A percentile compares a stretch with the other conserved stretches of the same genome.
Conservation (phyloP, 2,113 vertebrate genomes). For the Pygoscelis antarcticus region DNA sequence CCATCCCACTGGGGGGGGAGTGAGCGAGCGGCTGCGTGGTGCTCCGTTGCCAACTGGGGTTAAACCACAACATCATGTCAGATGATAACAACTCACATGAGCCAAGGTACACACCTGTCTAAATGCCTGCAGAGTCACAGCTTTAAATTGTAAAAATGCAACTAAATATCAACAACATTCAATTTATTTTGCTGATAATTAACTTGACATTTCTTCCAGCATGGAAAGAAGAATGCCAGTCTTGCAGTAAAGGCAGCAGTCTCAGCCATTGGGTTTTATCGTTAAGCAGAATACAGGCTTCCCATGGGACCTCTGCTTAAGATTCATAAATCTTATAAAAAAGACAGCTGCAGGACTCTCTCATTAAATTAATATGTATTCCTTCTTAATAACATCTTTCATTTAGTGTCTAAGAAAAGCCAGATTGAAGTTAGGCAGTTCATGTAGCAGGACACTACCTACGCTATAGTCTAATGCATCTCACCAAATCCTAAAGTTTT, state of each 20-base stretch:
- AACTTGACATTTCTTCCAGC: slow-evolving; percentile 2
- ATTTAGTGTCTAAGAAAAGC: neutral
- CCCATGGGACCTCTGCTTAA: neutral
- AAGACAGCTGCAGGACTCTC: neutral
- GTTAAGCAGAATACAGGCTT: neutral
- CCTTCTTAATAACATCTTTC: neutral
- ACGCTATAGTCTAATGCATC: fast-evolving
- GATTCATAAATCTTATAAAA: neutral
- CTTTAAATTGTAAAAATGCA: neutral
- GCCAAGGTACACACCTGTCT: neutral
- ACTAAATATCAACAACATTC: neutral
- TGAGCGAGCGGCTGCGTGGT: no score
- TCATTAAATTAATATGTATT: neutral
- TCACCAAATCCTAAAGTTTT: neutral
- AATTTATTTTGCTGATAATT: neutral
- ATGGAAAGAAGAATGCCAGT: neutral
- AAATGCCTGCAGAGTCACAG: neutral
- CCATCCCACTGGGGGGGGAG: no score
- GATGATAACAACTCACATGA: neutral
- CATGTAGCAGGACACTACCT: neutral
- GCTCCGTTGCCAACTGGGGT: no score
- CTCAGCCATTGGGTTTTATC: neutral
- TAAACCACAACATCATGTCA: neutral
- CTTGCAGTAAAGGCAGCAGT: neutral
- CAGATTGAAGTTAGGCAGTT: neutral